These are phyloP conservation scores for Macropis europaea DNA, from an alignment of 2,888 invertebrate genomes.

Conservation along the genomic window DNA sequence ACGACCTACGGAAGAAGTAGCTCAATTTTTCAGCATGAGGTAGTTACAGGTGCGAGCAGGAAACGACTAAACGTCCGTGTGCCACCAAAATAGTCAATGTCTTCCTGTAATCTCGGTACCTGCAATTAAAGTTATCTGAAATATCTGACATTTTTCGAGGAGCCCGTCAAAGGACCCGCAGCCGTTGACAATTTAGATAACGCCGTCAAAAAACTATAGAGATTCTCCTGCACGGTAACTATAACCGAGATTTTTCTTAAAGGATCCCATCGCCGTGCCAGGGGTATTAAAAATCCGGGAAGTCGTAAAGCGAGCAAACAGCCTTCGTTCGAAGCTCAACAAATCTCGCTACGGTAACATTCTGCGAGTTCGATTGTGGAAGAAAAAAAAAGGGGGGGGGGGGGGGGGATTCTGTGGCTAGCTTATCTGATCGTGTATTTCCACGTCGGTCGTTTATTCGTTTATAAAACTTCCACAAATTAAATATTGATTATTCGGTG, in stretches of 20 bases:
- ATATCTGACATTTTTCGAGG: conserved; percentile 52
- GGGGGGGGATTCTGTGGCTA: conserved; percentile 7
- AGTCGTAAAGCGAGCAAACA: conserved; percentile 55
- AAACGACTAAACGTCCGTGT: background rate
- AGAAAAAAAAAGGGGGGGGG: conserved; percentile 12
- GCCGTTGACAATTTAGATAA: conserved; percentile 64
- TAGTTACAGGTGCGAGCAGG: background rate
- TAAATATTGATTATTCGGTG: conserved; percentile 29
- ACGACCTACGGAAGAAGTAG: no score
- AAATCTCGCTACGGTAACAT: conserved; percentile 26
- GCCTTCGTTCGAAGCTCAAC: conserved; percentile 15
- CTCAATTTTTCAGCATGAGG: background rate
- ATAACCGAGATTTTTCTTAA: conserved; percentile 32
- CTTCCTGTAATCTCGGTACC: conserved; percentile 36
- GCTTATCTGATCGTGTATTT: conserved; percentile 37
- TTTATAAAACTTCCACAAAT: conserved; percentile 4
- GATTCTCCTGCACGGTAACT: conserved; percentile 16
- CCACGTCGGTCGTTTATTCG: background rate
- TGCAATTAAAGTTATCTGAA: conserved; percentile 61
- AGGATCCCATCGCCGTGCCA: conserved; percentile 16
- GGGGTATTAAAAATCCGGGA: conserved; percentile 41
- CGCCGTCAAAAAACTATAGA: conserved; percentile 35
- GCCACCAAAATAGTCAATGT: conserved; percentile 24
- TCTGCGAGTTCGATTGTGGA: conserved; percentile 28
- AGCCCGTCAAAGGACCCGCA: conserved; percentile 45